Base-by-base conservation (phyloP, 1,140 invertebrate genomes). In the Cardiocondyla obscurior region DNA sequence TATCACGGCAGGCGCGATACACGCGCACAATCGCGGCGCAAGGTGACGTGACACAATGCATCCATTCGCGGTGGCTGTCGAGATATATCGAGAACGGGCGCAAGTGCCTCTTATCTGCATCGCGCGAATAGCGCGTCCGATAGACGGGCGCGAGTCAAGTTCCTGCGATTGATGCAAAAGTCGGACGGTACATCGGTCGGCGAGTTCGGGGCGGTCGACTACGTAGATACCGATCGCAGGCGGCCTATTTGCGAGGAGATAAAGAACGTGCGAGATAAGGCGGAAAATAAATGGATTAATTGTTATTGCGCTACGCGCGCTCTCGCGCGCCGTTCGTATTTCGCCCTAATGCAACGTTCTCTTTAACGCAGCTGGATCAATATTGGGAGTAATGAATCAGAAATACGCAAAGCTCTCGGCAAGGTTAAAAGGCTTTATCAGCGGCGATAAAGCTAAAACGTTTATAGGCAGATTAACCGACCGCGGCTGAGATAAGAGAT, bases 1-100 rank as follows among this genome's bases (percentile, higher is more conserved):
- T 83, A 83, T 65, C 49, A n/a, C 60, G 53, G 60, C 58, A 69
- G n/a, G 69, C 62, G 62, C 74, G 28, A 77, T 67, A 39, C n/a
- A 62, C 8, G 33, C 58, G n/a, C 58, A 39, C 30, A 58, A 58
- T 33, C 58, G 58, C 28, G 6, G 16, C 60, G 22, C 30, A 44
- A 67, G 62, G 46, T 69, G 46, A 83, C 81, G 39, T 77, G 73
- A 55, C 81, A 83, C 72, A 83, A 79, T 55, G 58, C 51, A 33
- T 46, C 53, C 33, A 60, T 82, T 73, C 55, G 74, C 46, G 16
- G 33, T 36, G 62, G 14, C 46, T 69, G 53, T 79, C 62, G 33
- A 55, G 46, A 69, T 67, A 77, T 51, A 79, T 79, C 46, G 16
- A 30, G 33, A 67, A 69, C 25, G n/a, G 22, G 25, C 44, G 33